phyloP scores from a whole-genome alignment of 2,113 vertebrate genomes.

The Monopterus albus region DNA sequence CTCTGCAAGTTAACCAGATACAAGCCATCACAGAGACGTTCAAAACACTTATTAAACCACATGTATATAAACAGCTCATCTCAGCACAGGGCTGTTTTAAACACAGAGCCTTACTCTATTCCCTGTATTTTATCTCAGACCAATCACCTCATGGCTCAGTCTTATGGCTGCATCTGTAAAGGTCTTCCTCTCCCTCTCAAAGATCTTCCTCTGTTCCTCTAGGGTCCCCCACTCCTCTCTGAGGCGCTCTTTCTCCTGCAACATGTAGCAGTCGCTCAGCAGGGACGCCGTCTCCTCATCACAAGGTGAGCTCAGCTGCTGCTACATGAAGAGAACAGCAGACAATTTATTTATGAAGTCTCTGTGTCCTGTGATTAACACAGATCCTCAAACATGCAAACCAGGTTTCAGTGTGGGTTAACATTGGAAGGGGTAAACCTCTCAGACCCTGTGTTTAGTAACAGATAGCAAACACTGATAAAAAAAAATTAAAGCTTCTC shows the following conservation, averaged over 20 bases:
- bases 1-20: slow-evolving; percentile 79
- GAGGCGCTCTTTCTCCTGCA: slow-evolving; percentile 92
- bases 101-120: background rate
- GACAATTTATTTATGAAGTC: background rate
- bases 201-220: slow-evolving; percentile 91
- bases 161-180: slow-evolving; percentile 97
- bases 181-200: slow-evolving; percentile 92
- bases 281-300: slow-evolving; percentile 89
- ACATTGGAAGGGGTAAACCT: background rate
- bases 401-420: background rate
- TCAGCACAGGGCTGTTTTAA: background rate
- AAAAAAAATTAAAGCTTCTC: too few relatives aligned
- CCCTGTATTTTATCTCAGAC: background rate
- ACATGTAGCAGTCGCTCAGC: slow-evolving; percentile 88
- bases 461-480: background rate
- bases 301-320: slow-evolving; percentile 88
- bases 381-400: background rate
- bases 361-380: background rate
- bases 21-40: background rate
- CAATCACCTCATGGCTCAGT: slow-evolving; percentile 92
- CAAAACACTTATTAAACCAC: background rate
- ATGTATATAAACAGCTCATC: background rate
- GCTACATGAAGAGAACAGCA: slow-evolving; percentile 74
- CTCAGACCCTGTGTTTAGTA: background rate
- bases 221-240: slow-evolving; percentile 91